phyloP scores from a whole-genome alignment of 2,113 vertebrate species.

The Acinonyx jubatus region DNA sequence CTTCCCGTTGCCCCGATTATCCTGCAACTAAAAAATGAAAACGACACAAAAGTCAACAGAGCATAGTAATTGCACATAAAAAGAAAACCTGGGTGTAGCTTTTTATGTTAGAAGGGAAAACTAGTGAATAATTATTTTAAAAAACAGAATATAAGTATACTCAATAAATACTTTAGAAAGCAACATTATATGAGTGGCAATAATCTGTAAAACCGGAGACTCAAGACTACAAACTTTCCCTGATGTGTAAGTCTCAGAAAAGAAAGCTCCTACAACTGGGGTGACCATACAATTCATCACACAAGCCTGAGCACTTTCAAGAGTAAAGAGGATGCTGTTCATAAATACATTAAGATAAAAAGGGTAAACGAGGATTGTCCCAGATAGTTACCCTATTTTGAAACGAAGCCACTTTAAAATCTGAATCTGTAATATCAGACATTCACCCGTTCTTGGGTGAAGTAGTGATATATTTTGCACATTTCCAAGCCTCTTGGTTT shows the following conservation, averaged over 20 bases:
- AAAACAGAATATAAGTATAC: not conserved
- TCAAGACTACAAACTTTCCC: not conserved
- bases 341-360: not conserved
- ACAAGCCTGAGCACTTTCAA: not conserved
- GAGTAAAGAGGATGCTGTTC: not conserved
- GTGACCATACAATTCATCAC: not conserved
- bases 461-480: not conserved
- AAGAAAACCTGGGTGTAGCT: not conserved
- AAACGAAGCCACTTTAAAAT: not conserved
- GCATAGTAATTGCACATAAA: not conserved
- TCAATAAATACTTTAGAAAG: not conserved
- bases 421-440: not conserved
- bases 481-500: not conserved
- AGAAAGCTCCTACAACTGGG: not conserved
- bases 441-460: not conserved
- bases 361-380: not conserved
- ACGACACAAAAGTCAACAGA: not conserved
- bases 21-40: not conserved
- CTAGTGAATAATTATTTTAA: not conserved
- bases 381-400: not conserved
- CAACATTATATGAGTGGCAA: not conserved
- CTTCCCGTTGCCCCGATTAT: not conserved
- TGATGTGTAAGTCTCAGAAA: not conserved
- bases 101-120: slow-evolving; percentile 7
- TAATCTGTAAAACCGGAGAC: not conserved